Evolutionary conservation across 2,797 vertebrate genomes (phyloP).

Genomic region (Thalassophryne amazonica): DNA sequence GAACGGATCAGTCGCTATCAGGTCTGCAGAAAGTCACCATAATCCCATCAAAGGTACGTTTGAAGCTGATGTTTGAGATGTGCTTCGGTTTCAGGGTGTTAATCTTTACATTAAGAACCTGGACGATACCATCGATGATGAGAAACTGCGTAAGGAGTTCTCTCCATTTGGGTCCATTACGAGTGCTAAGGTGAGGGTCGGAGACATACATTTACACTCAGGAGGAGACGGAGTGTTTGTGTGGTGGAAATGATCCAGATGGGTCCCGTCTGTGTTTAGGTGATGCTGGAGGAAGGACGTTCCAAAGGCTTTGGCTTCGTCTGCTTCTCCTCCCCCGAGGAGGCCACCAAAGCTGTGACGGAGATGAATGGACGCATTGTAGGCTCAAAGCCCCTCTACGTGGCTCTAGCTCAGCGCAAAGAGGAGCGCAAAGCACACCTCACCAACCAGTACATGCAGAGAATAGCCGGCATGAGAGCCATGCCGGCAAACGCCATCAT

Average conservation of each 20-base stretch:
- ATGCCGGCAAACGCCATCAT: constrained; percentile 96
- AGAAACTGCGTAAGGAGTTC: constrained; percentile 97
- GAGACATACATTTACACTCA: neutral
- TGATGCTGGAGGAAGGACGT: constrained; percentile 97
- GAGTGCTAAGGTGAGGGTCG: constrained; percentile 87
- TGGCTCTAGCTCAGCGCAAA: constrained; percentile 95
- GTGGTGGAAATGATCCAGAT: neutral
- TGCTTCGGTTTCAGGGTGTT: constrained; percentile 84
- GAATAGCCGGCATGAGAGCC: constrained; percentile 97
- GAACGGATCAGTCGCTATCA: constrained; percentile 98
- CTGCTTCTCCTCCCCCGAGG: constrained; percentile 98
- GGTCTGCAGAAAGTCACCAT: constrained; percentile 67
- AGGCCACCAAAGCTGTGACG: constrained; percentile 97
- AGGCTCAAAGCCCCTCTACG: constrained; percentile 95
- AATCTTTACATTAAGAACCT: constrained; percentile 99
- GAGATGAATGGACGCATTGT: constrained; percentile 99
- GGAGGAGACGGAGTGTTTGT: neutral
- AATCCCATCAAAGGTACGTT: neutral
- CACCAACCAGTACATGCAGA: constrained; percentile 99
- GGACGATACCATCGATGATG: constrained; percentile 98
- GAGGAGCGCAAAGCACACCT: constrained; percentile 98
- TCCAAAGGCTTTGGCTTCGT: constrained; percentile 99
- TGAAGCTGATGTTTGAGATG: neutral
- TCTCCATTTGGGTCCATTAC: constrained; percentile 97
- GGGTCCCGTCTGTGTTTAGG: constrained; percentile 66